Evolutionary conservation across 2,888 invertebrate genomes (phyloP).

Genomic region (Leptogaster cylindrica): DNA sequence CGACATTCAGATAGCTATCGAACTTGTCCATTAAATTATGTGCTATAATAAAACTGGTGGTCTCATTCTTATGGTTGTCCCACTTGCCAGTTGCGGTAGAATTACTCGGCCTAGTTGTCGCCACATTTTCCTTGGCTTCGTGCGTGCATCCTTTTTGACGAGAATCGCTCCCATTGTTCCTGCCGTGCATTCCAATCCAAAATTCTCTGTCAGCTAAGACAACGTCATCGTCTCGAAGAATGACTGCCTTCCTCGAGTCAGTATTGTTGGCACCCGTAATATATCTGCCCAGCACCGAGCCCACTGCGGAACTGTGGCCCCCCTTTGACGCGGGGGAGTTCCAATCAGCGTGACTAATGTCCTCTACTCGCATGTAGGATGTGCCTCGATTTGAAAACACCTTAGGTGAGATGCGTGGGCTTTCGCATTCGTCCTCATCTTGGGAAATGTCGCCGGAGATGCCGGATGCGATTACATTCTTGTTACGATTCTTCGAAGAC

Average conservation of each 20-base stretch:
- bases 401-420: constrained; percentile 43
- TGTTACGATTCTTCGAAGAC: constrained; percentile 25
- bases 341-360: constrained; percentile 3
- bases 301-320: too few relatives aligned
- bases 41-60: constrained; percentile 43
- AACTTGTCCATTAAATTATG: constrained; percentile 40
- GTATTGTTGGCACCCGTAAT: neutral
- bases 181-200: constrained; percentile 39
- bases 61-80: constrained; percentile 21
- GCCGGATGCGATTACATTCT: constrained; percentile 19
- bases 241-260: neutral
- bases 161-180: neutral
- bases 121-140: neutral
- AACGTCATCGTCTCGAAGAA: constrained; percentile 39
- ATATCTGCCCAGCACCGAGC: constrained; percentile 1
- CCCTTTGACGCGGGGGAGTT: too few relatives aligned
- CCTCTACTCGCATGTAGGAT: constrained; percentile 38
- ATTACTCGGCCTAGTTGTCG: neutral
- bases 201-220: constrained; percentile 45
- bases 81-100: neutral
- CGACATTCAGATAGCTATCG: constrained; percentile 33
- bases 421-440: constrained; percentile 42
- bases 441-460: constrained; percentile 18
- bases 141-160: neutral
- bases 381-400: constrained; percentile 40